Evolutionary conservation across 2,113 vertebrate genomes (phyloP).

Genomic region (Silurus asotus): DNA sequence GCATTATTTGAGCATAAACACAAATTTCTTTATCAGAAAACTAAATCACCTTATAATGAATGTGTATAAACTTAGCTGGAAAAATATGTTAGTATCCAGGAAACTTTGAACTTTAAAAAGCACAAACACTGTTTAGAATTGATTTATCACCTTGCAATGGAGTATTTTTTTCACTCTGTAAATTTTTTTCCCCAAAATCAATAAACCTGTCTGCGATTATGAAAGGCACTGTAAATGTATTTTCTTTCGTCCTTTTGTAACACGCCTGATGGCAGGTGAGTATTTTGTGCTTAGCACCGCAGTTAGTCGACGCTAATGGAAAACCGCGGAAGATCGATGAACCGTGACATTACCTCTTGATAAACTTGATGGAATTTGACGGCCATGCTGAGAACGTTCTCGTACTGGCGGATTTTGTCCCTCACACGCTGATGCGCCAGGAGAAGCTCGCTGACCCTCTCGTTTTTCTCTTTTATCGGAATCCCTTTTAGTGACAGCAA

Average conservation of each 20-base stretch:
- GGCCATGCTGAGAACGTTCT: slow-evolving; percentile 75
- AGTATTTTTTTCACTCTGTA: background rate
- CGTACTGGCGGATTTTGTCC: slow-evolving; percentile 73
- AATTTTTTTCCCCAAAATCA: background rate
- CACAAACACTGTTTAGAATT: background rate
- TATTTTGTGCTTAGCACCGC: background rate
- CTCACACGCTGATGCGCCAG: slow-evolving; percentile 75
- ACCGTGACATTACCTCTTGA: slow-evolving; percentile 70
- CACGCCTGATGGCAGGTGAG: background rate
- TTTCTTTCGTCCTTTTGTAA: background rate
- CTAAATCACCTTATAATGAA: background rate
- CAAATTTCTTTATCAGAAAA: background rate
- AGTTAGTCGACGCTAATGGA: background rate
- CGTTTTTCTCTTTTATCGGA: slow-evolving; percentile 71
- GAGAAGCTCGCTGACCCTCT: slow-evolving; percentile 75
- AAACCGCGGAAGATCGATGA: slow-evolving; percentile 18
- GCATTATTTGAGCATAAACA: background rate
- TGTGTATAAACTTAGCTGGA: background rate
- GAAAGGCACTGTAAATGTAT: background rate
- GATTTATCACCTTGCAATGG: background rate
- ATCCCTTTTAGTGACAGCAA: slow-evolving; percentile 69
- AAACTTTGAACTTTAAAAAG: background rate
- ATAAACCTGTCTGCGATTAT: slow-evolving; percentile 24
- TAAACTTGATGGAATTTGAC: slow-evolving; percentile 79
- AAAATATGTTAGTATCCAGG: background rate